Evolutionary conservation across 2,113 vertebrate species (phyloP).

Genomic region (Blennius ocellaris): DNA sequence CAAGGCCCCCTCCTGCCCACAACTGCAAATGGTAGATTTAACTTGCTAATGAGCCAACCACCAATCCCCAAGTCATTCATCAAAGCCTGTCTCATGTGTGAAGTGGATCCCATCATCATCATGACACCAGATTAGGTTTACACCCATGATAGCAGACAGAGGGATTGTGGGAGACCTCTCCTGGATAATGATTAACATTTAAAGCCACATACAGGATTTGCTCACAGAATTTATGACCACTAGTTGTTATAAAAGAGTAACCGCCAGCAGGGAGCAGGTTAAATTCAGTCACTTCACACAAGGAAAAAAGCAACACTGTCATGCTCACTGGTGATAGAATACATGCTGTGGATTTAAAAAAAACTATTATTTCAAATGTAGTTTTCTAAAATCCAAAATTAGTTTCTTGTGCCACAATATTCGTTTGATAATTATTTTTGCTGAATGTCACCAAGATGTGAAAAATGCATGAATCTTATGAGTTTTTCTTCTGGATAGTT

Average conservation of each 20-base stretch:
- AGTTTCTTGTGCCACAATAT: too few relatives aligned
- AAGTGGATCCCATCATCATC: slow-evolving; percentile 59
- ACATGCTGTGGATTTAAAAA: too few relatives aligned
- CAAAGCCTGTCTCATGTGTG: slow-evolving; percentile 49
- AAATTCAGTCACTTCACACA: slow-evolving; percentile 12
- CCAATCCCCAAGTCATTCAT: slow-evolving; percentile 59
- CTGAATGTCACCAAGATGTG: too few relatives aligned
- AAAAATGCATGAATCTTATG: too few relatives aligned
- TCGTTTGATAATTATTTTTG: too few relatives aligned
- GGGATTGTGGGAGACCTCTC: slow-evolving; percentile 20
- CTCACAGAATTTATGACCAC: background rate
- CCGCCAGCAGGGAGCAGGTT: slow-evolving; percentile 2
- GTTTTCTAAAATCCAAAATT: too few relatives aligned
- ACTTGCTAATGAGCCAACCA: slow-evolving; percentile 73
- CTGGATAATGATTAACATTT: slow-evolving; percentile 40
- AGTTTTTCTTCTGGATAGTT: too few relatives aligned
- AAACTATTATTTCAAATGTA: too few relatives aligned
- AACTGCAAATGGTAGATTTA: slow-evolving; percentile 61
- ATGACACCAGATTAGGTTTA: slow-evolving; percentile 57
- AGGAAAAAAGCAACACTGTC: background rate
- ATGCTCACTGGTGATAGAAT: too few relatives aligned
- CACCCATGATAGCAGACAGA: slow-evolving; percentile 26
- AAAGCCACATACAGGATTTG: background rate
- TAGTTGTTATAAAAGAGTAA: background rate
- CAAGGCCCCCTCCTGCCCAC: slow-evolving; percentile 37